A percentile compares a stretch with the other conserved stretches of the same genome.
Evolutionary conservation across 2,888 invertebrate species (phyloP).

Genomic region (Melieria crassipennis): DNA sequence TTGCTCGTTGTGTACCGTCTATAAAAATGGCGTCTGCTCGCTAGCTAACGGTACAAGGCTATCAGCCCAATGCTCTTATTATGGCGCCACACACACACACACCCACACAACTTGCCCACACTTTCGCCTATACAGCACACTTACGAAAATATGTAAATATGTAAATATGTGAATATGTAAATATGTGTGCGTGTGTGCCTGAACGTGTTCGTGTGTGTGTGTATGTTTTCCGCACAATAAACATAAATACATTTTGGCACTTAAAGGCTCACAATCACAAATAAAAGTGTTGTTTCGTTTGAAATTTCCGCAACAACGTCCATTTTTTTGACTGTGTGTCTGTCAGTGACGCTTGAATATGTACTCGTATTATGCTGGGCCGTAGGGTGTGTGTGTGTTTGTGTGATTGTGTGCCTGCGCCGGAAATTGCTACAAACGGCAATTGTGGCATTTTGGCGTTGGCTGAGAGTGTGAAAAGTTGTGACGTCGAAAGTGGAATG

Average conservation of each 20-base stretch:
- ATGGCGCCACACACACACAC: too few relatives aligned
- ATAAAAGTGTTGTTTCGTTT: conserved; percentile 32
- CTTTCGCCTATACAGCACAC: not conserved
- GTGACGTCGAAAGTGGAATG: too few relatives aligned
- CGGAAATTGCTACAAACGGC: conserved; percentile 26
- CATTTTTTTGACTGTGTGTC: not conserved
- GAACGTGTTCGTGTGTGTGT: conserved; percentile 1
- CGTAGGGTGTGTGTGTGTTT: not conserved
- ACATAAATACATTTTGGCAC: conserved; percentile 38
- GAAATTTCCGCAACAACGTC: conserved; percentile 22
- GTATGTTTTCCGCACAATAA: conserved; percentile 25
- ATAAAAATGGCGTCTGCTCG: too few relatives aligned
- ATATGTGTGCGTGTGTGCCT: not conserved
- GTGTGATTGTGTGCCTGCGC: not conserved
- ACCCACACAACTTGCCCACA: not conserved
- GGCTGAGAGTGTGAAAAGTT: too few relatives aligned
- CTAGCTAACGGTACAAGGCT: too few relatives aligned
- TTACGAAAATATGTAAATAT: not conserved
- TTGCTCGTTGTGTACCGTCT: not conserved
- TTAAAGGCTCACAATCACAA: conserved; percentile 33
- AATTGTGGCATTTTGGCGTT: conserved; percentile 21
- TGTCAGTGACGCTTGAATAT: not conserved
- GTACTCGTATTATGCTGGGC: not conserved
- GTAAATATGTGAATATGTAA: too few relatives aligned
- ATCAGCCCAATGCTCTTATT: too few relatives aligned